Evolutionary conservation across 2,888 invertebrate genomes (phyloP), one percentile per base, ranked within the genome.

Genomic region (Drosophila quinaria): DNA sequence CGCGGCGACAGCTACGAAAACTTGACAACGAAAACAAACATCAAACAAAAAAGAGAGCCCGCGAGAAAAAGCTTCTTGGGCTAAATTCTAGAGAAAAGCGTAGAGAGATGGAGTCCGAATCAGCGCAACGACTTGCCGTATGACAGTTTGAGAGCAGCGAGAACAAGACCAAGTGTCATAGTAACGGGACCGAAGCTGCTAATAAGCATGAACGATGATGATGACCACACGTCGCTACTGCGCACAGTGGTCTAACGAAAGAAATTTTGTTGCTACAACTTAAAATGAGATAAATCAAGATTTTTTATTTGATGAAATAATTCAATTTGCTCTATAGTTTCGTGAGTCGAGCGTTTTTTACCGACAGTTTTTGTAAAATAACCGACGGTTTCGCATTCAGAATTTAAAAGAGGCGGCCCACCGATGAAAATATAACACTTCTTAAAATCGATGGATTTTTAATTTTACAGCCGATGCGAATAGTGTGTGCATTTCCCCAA

Each of bases 21-120:
- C 35, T 81, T 77, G 58, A 70, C 69, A 83, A 83, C 83, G 78
- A 83, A 81, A 85, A 81, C 83, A 86, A 71, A 74, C 74, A 78
- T 58, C 58, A 70, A 81, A 71, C 68, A 78, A 69, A 70, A 70
- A 68, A 79, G 78, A 83, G 74, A 72, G 70, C 29, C 62, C 64
- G 66, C 61, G 58, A 66, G 68, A 70, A 77, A 77, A 77, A 77
- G 78, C 78, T 77, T 58, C 63, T 66, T 61, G 37, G 67, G 2
- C 58, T 55, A 25, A 63, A 46, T 63, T 68, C 50, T 31, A 46
- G n/a, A 58, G 58, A 49, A 65, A 51, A 35, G 46, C 55, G 56
- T 69, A 37, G 55, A 37, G 55, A 42, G 63, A 35, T 54, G 62
- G 35, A 55, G 58, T 59, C 70, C 42, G 51, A 74, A 70, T 60